A percentile compares a stretch with the other conserved stretches of the same genome.
phyloP scores from a whole-genome alignment of 2,113 vertebrate species.

The Clarias batrachus region DNA sequence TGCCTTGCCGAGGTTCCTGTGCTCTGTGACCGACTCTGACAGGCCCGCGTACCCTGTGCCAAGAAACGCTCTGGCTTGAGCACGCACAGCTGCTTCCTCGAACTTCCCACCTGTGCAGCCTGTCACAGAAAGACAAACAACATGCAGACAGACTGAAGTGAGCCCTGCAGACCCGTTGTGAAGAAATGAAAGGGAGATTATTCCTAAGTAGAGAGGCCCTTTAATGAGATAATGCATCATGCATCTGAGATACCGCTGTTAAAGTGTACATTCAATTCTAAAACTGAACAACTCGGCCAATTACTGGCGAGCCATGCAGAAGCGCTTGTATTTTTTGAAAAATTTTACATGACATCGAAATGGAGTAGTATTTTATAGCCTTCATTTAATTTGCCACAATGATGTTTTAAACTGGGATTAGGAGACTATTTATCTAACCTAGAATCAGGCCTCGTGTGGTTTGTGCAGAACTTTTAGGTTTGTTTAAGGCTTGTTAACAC shows the following conservation, averaged over 20 bases:
- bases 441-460: slow-evolving; percentile 27
- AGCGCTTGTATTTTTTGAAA: slow-evolving; percentile 16
- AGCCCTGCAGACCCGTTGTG: slow-evolving; percentile 35
- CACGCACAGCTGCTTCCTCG: slow-evolving; percentile 70
- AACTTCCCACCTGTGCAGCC: slow-evolving; percentile 69
- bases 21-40: slow-evolving; percentile 73
- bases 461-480: slow-evolving; percentile 15
- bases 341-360: neutral
- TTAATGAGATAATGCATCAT: slow-evolving; percentile 40
- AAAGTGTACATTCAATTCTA: slow-evolving; percentile 21
- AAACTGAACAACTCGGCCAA: slow-evolving; percentile 7
- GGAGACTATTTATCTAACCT: slow-evolving; percentile 5
- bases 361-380: neutral
- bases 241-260: slow-evolving; percentile 21
- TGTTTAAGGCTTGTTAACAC: slow-evolving; percentile 44
- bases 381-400: slow-evolving; percentile 19
- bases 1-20: slow-evolving; percentile 63
- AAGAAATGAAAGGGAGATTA: slow-evolving; percentile 38
- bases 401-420: slow-evolving; percentile 22
- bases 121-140: slow-evolving; percentile 49
- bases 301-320: neutral
- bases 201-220: slow-evolving; percentile 35
- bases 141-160: slow-evolving; percentile 25
- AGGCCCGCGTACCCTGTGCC: slow-evolving; percentile 54
- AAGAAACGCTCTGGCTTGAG: slow-evolving; percentile 65